A percentile compares a stretch with the other conserved stretches of the same genome.
phyloP scores from a whole-genome alignment of 35 echinoderm and acorn worm species.

The Hemicentrotus pulcherrimus region DNA sequence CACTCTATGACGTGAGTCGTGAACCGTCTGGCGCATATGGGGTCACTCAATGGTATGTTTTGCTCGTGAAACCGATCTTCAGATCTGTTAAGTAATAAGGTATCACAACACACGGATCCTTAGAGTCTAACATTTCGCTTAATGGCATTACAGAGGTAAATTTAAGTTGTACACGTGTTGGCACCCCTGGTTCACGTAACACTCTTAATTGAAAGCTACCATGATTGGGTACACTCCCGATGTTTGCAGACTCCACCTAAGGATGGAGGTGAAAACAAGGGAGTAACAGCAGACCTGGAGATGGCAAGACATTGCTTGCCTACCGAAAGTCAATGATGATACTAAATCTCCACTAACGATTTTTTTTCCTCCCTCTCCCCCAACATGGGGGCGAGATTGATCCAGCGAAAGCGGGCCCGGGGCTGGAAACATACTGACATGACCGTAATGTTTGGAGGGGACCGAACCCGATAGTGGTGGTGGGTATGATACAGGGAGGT shows the following conservation, averaged over 20 bases:
- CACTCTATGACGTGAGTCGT: background rate
- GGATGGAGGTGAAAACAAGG: background rate
- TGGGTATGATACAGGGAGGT: background rate
- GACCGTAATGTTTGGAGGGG: slow-evolving; percentile 39
- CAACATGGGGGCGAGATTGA: background rate
- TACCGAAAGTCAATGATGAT: slow-evolving; percentile 37
- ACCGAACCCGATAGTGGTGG: background rate
- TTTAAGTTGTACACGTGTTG: background rate
- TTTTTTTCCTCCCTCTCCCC: background rate
- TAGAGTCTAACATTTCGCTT: background rate
- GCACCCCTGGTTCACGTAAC: background rate
- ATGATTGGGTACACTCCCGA: background rate
- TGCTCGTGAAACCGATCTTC: background rate
- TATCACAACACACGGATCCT: background rate
- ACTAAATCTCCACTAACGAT: background rate
- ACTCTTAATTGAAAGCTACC: background rate
- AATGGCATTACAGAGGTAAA: background rate
- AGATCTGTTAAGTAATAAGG: slow-evolving; percentile 5
- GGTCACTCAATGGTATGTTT: background rate
- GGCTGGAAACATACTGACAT: slow-evolving; percentile 34
- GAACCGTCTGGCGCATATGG: background rate
- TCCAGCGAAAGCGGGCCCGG: background rate
- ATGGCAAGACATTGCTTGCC: background rate
- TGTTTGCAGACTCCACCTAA: background rate
- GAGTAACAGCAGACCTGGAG: background rate